A percentile compares a stretch with the other conserved stretches of the same genome.
These are phyloP conservation scores for Leptothorax acervorum DNA, from an alignment of 2,888 invertebrate species.

Conservation along the genomic window DNA sequence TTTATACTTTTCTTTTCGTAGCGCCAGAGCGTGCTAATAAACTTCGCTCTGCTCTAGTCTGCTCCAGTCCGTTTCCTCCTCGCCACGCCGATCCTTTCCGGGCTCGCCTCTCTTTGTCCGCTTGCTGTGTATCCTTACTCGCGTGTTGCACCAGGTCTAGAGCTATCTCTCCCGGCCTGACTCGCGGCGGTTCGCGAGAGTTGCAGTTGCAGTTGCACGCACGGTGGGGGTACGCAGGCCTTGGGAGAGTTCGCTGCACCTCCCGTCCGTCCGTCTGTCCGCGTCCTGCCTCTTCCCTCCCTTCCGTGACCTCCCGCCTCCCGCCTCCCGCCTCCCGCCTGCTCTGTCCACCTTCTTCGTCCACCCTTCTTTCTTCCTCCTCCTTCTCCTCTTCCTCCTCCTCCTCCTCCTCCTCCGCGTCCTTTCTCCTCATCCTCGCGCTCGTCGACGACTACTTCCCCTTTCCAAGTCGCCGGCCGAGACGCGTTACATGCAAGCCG, in stretches of 20 bases:
- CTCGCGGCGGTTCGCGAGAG: conserved; percentile 68
- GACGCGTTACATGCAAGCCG: conserved; percentile 77
- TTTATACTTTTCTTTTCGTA: conserved; percentile 6
- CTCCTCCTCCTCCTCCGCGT: conserved; percentile 29
- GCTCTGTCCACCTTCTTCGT: conserved; percentile 51
- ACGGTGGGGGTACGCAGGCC: conserved; percentile 81
- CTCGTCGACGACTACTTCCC: conserved; percentile 79
- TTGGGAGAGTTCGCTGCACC: conserved; percentile 86
- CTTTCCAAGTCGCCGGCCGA: conserved; percentile 79
- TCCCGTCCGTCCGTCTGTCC: conserved; percentile 78
- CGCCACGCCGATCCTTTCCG: conserved; percentile 43
- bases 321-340: conserved; percentile 34
- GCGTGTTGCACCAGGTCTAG: conserved; percentile 55
- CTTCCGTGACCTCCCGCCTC: conserved; percentile 46
- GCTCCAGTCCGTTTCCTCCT: conserved; percentile 36
- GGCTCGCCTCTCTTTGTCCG: conserved; percentile 49
- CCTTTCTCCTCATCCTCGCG: conserved; percentile 76
- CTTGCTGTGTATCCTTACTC: conserved; percentile 49
- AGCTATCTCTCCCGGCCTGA: conserved; percentile 57
- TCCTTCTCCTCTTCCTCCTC: conserved; percentile 43
- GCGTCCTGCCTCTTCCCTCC: conserved; percentile 49
- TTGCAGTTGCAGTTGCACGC: conserved; percentile 75
- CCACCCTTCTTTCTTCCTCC: conserved; percentile 69
- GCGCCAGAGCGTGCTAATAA: conserved; percentile 33
- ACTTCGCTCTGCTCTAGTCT: conserved; percentile 22